Base-by-base conservation (phyloP, 2,888 invertebrate genomes). In the Athalia rosae region DNA sequence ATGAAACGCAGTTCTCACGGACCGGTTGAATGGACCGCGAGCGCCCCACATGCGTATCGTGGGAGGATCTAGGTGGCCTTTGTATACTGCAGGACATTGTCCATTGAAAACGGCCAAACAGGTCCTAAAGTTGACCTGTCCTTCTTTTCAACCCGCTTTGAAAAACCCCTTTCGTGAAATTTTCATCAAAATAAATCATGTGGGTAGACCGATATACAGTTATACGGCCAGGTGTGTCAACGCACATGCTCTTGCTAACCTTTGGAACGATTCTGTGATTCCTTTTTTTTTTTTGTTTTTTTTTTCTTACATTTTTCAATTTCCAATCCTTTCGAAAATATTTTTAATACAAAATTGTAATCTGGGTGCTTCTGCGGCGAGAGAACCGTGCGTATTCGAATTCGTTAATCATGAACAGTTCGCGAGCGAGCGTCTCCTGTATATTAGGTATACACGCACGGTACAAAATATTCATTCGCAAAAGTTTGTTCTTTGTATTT, bases 31-130 rank as follows among this genome's bases (percentile, higher is more conserved):
- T 89, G 88, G 89, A 83, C 82, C 82, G 84, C 84, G 74, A 71
- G 71, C 86, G 85, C 85, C 88, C 87, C 87, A 88, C 89, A 90
- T 90, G 87, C 89, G 86, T 90, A 91, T 91, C 91, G 91, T 91
- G 91, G 91, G 91, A 91, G 91, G 90, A 90, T 91, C 89, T 84
- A 85, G 86, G 84, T 84, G 84, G 88, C 89, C 88, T 89, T 91
- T 91, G 89, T 89, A 80, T 76, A 81, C 77, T 82, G 87, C 87
- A 87, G 88, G 88, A 88, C 89, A 88, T 86, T 89, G 89, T 87
- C 89, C 89, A 89, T 89, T 89, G 88, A 87, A 83, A 84, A 85
- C 83, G 85, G 81, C 83, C 82, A 83, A 85, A 85, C 87, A 87
- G 87, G 83, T 83, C 83, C 80, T 85, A 82, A 81, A 82, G 87